Base-by-base conservation (phyloP, 2,113 vertebrate genomes). In the Melanocharis versteri region DNA sequence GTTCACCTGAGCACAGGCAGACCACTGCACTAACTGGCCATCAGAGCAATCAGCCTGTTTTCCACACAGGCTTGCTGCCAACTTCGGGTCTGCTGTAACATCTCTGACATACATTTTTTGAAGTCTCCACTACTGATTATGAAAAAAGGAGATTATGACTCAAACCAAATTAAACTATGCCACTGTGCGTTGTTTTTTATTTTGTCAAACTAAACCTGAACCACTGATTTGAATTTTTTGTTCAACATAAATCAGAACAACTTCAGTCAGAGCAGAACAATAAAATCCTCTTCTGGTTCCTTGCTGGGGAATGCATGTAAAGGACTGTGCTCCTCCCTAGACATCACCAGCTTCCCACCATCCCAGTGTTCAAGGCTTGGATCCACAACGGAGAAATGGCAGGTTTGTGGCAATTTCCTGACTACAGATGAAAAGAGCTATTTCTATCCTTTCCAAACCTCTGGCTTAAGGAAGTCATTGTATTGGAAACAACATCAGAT, bases 21-120 rank as follows among this genome's bases (percentile, higher is more conserved):
- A 31, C 31, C 31, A 14, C 4, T 33, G 42, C 70, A 8, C 53
- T 9, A 8, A 15, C 3, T 9, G 44, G 28, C 17, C 44, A 17
- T 3, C 24, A 53, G 7, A 45, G 30, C 51, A 26, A 11, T 3
- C 8, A 23, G 42, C 27, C 54, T 6, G 6, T 2, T 14, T 13
- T 11, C 17, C 23, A 23, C 30, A 2, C 1, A 11, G 69, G 10
- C 30, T 11, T 27, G 44, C 35, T 83, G 47, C 28, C 48, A 42
- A 0, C 2, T 40, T 3, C 15, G 12, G 8, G 11, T 14, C 44
- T 54, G 11, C 18, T 30, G 14, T 3, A 18, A 24, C 30, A 53
- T 10, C 40, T 22, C 45, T 11, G 28, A 45, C 13, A 18, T 0
- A 21, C 9, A 37, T 28, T 30, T 50, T 37, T 2, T 4, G 18